These are phyloP conservation scores for Harpalus rufipes DNA, from an alignment of 2,888 invertebrate species.

Conservation along the genomic window DNA sequence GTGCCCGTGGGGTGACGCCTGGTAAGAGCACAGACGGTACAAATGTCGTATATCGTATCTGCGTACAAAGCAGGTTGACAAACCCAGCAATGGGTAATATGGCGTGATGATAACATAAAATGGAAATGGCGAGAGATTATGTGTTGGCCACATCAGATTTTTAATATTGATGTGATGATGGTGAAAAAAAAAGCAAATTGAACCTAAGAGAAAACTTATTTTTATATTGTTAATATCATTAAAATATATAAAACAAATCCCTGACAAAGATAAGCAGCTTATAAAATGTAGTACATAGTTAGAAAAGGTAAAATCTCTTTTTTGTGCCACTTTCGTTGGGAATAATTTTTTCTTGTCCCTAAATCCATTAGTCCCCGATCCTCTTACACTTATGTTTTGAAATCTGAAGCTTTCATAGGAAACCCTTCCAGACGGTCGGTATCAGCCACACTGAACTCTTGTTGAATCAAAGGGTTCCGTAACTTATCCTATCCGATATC, in stretches of 20 bases:
- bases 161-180: no score
- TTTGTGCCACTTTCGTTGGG: conserved; percentile 23
- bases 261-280: not conserved
- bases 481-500: not conserved
- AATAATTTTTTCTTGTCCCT: conserved; percentile 41
- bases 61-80: no score
- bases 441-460: not conserved
- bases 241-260: not conserved
- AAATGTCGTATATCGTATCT: no score
- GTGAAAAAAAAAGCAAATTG: no score
- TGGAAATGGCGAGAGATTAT: no score
- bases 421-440: conserved; percentile 32
- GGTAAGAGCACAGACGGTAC: no score
- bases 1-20: no score
- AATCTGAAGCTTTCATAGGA: conserved; percentile 45
- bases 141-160: no score
- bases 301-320: conserved; percentile 2
- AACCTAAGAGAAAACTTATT: no score
- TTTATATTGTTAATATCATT: no score
- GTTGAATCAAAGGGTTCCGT: not conserved
- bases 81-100: no score
- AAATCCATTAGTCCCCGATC: conserved; percentile 45
- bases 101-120: no score
- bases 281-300: not conserved
- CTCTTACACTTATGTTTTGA: conserved; percentile 43